Base-by-base conservation (phyloP, 2,888 invertebrate genomes). In the Perdita meconis region DNA sequence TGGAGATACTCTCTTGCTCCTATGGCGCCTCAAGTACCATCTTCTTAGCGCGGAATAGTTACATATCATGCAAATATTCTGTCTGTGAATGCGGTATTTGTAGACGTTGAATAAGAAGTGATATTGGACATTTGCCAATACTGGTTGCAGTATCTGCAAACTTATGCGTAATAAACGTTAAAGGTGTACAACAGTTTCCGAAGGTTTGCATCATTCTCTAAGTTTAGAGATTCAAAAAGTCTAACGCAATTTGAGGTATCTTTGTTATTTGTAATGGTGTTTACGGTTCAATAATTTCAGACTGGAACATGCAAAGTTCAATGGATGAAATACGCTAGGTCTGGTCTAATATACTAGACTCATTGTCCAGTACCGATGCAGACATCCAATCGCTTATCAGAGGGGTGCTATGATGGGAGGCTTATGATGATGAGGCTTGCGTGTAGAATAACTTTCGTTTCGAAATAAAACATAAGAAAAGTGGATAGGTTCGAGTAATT, bases 361-460 rank as follows among this genome's bases (percentile, higher is more conserved):
- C 44, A 30, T 19, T 16, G 55, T 44, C 55, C 64, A 55, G 47
- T 71, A 19, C 53, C 78, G 47, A 36, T 24, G 51, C 22, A 61
- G 42, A n/a, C 60, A 73, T 67, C 67, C 56, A 40, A 78, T 70
- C 42, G 69, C 80, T 80, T 80, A 82, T 75, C 80, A 68, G 66
- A 19, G 42, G 80, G 71, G 76, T 68, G 71, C 59, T 65, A 10
- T 56, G 71, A 60, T 80, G 80, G 65, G 50, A 73, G 66, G 56
- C 80, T n/a, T n/a, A n/a, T n/a, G 80, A 80, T 80, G 80, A 83
- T 82, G 80, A 73, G 71, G 77, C 63, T 79, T 74, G 85, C 86
- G 83, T 87, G 86, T 75, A 59, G 85, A 66, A 80, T 83, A 83
- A 73, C 70, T 78, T 85, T 83, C 63, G 85, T 81, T 83, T 75